A percentile compares a stretch with the other conserved stretches of the same genome.
These are phyloP conservation scores for Ceyx cyanopectus DNA, from an alignment of 2,113 vertebrate genomes.

Conservation along the genomic window DNA sequence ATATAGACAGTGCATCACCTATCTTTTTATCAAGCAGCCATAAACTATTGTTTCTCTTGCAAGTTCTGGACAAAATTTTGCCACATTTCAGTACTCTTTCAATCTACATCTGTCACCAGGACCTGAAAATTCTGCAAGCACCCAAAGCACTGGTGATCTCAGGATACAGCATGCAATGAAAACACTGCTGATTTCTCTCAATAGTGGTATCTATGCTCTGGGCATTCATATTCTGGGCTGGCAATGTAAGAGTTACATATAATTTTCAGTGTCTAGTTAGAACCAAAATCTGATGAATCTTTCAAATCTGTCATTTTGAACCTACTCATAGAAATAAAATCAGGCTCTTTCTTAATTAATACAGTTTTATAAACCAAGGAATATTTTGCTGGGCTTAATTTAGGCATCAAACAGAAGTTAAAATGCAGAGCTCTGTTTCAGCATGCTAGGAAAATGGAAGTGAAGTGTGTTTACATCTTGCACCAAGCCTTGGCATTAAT, in stretches of 20 bases:
- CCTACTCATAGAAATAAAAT: not conserved
- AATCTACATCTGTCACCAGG: not conserved
- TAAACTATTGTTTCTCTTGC: not conserved
- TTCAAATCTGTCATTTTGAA: conserved; percentile 14
- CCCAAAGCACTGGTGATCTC: not conserved
- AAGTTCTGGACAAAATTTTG: not conserved
- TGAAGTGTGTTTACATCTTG: conserved; percentile 13
- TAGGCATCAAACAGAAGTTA: conserved; percentile 28
- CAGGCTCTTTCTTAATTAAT: conserved; percentile 36
- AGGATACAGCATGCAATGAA: not conserved
- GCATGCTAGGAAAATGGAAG: not conserved
- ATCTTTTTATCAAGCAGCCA: not conserved
- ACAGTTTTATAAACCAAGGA: conserved; percentile 7
- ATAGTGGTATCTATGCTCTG: not conserved
- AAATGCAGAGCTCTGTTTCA: conserved; percentile 22
- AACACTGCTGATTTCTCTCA: not conserved
- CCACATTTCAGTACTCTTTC: not conserved
- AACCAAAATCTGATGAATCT: not conserved
- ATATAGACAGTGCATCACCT: not conserved
- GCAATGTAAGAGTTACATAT: not conserved
- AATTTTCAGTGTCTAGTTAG: not conserved
- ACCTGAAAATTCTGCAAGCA: not conserved
- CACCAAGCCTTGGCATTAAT: not conserved
- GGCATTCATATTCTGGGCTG: not conserved
- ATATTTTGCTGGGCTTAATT: conserved; percentile 45